Percentiles rank a stretch among this genome's conserved stretches.
phyloP scores from a whole-genome alignment of 2,888 invertebrate genomes.

The Sialis fuliginosa region DNA sequence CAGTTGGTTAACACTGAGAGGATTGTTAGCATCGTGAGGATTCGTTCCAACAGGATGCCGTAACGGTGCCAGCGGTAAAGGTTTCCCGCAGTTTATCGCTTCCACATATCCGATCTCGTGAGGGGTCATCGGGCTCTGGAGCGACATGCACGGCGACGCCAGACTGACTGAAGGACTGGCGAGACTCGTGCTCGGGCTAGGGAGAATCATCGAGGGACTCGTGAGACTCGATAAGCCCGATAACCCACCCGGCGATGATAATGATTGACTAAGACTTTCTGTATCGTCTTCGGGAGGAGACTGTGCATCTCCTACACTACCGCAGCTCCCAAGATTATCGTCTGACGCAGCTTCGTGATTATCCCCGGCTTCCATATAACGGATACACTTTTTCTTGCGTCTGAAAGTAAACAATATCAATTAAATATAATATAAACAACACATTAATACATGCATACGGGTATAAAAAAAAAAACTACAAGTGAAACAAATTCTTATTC shows the following conservation, averaged over 20 bases:
- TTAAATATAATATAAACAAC: constrained; percentile 3
- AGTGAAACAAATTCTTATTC: not conserved
- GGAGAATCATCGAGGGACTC: constrained; percentile 52
- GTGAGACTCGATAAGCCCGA: constrained; percentile 51
- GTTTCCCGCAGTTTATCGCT: constrained; percentile 3
- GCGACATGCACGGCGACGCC: constrained; percentile 36
- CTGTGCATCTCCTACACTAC: constrained; percentile 57
- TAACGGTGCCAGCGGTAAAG: constrained; percentile 18
- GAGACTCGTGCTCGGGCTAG: constrained; percentile 59
- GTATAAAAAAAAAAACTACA: not conserved
- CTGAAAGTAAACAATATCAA: constrained; percentile 31
- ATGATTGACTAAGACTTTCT: constrained; percentile 41
- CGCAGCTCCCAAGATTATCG: constrained; percentile 62
- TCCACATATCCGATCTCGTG: constrained; percentile 16
- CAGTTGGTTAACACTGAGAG: constrained; percentile 76
- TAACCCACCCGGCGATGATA: constrained; percentile 41
- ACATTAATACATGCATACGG: too few relatives aligned
- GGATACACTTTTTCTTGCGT: constrained; percentile 94
- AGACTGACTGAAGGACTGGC: constrained; percentile 43
- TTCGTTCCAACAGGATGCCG: constrained; percentile 80
- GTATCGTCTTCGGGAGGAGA: constrained; percentile 48
- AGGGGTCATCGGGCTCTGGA: constrained; percentile 27
- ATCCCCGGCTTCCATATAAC: constrained; percentile 76
- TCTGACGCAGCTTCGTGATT: constrained; percentile 45
- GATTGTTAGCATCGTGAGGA: constrained; percentile 83